Percentiles rank a stretch among this genome's conserved stretches.
Conservation (phyloP, 2,113 vertebrate genomes). For the Trinectes maculatus region DNA sequence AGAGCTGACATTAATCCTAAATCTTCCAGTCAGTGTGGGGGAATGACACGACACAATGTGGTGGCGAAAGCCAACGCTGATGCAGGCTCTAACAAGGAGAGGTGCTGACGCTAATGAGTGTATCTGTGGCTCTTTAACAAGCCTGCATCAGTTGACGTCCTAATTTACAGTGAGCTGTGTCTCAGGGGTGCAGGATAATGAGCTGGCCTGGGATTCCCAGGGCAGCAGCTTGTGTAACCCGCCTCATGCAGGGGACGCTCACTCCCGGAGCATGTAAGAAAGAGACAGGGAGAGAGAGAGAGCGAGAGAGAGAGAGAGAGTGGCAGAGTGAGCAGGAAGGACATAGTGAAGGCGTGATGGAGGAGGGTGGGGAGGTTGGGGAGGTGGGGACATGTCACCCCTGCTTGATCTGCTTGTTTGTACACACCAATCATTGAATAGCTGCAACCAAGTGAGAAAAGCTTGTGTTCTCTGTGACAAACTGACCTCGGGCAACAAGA, state of each 20-base stretch:
- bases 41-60: constrained; percentile 52
- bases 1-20: constrained; percentile 75
- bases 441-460: constrained; percentile 77
- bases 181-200: constrained; percentile 74
- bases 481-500: constrained; percentile 72
- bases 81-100: constrained; percentile 67
- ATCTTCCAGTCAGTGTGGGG: constrained; percentile 60
- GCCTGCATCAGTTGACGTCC: constrained; percentile 67
- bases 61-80: constrained; percentile 53
- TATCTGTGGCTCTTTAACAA: constrained; percentile 72
- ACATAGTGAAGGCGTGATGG: constrained; percentile 39
- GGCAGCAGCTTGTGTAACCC: constrained; percentile 75
- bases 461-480: constrained; percentile 78
- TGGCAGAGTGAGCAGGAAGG: constrained; percentile 33
- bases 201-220: constrained; percentile 74
- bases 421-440: constrained; percentile 77
- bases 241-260: constrained; percentile 59
- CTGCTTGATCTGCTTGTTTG: constrained; percentile 73
- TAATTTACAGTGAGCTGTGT: constrained; percentile 72
- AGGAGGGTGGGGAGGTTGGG: constrained; percentile 1
- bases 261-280: constrained; percentile 45
- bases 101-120: constrained; percentile 77
- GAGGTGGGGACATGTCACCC: constrained; percentile 65
- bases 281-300: constrained; percentile 33
- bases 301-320: not conserved